Evolutionary conservation across 2,888 invertebrate genomes (phyloP), one percentile per base, ranked within the genome.

Genomic region (Schizaphis graminum): DNA sequence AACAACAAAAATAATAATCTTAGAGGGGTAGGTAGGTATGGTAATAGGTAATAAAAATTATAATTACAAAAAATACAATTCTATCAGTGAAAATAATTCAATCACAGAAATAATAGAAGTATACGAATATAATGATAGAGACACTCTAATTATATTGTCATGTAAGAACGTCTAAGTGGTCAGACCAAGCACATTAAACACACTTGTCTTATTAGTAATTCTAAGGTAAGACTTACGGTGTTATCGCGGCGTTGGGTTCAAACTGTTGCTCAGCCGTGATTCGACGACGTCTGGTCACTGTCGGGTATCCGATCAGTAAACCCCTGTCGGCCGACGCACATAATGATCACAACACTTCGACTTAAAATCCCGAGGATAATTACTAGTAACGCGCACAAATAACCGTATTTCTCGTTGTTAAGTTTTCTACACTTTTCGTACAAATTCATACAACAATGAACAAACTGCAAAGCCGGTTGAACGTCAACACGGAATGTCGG

Each of bases 401-500:
- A 77, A 77, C 35, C 35, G 77, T 77, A 21, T 35, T 26, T 26
- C 8, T 57, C 35, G 77, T 77, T 77, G n/a, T 67, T 35, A 8
- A 8, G 21, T 35, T 77, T 21, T 35, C 35, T 35, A 8, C 77
- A 77, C 77, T 77, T 77, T 21, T 21, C 8, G 35, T 21, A 35
- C 21, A 35, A 21, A 7, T 77, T 24, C 77, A 2, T 21, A 56
- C 35, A 4, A 0, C n/a, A n/a, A n/a, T n/a, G n/a, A n/a, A n/a
- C 24, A 24, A 41, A 57, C 57, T 28, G n/a, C 44, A 44, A 44
- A 28, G 26, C 28, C 89, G 44, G 57, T 21, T 21, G 87, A 57
- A 28, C 41, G 89, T 57, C 89, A 57, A 89, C 89, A 57, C 89
- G 35, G 77, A 89, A 89, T 89, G 57, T 44, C 89, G 35, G 77